These are phyloP conservation scores for Catonia carolina DNA, from an alignment of 2,888 invertebrate genomes.

Conservation along the genomic window DNA sequence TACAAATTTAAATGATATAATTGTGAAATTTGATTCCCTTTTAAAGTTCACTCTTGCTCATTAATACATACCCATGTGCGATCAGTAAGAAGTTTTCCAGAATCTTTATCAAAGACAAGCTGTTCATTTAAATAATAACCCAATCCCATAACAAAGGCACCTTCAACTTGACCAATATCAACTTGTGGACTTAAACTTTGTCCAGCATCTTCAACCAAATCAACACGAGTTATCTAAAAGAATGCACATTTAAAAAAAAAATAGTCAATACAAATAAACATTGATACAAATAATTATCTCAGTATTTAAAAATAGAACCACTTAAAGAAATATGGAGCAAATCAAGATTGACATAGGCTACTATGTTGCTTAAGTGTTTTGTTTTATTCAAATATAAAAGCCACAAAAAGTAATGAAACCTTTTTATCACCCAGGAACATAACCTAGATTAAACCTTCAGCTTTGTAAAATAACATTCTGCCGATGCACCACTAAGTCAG, in stretches of 20 bases:
- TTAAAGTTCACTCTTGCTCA: too few relatives aligned
- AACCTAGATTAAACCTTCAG: too few relatives aligned
- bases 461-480: too few relatives aligned
- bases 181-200: constrained; percentile 64
- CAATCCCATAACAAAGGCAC: constrained; percentile 47
- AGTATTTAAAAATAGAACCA: background rate
- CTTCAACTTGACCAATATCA: constrained; percentile 60
- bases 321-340: too few relatives aligned
- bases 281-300: background rate
- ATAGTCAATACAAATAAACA: background rate
- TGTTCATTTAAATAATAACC: constrained; percentile 74
- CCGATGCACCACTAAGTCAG: too few relatives aligned
- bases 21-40: too few relatives aligned
- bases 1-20: too few relatives aligned
- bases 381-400: too few relatives aligned
- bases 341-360: too few relatives aligned
- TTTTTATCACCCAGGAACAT: too few relatives aligned
- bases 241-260: background rate
- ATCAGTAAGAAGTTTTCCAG: constrained; percentile 62
- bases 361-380: too few relatives aligned
- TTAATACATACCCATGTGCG: constrained; percentile 65
- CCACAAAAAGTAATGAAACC: too few relatives aligned
- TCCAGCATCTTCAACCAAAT: constrained; percentile 65
- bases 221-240: constrained; percentile 53
- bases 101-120: constrained; percentile 53